Percentiles rank a stretch among this genome's conserved stretches.
Evolutionary conservation across 1,140 invertebrate species (phyloP).

Genomic region (Pseudomyrmex pallidus): DNA sequence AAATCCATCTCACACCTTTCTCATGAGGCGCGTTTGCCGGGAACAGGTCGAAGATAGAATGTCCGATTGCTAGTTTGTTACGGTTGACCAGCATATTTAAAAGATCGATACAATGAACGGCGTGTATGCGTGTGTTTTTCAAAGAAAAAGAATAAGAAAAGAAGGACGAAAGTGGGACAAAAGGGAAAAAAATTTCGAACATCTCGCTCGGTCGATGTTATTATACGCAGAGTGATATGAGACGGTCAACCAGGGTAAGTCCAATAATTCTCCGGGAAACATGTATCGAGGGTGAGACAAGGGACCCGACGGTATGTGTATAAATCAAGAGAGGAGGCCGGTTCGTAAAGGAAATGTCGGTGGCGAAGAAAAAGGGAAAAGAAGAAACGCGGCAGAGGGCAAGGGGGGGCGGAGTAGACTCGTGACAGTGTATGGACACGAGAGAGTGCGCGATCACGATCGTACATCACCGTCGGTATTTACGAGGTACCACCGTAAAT

Average conservation of each 20-base stretch:
- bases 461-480: constrained; percentile 78
- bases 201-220: neutral
- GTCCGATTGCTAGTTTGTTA: constrained; percentile 5
- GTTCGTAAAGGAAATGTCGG: constrained; percentile 70
- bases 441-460: constrained; percentile 69
- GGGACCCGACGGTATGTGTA: constrained; percentile 65
- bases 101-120: neutral
- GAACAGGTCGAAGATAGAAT: neutral
- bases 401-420: constrained; percentile 1
- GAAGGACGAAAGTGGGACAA: constrained; percentile 18
- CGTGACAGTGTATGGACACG: constrained; percentile 16
- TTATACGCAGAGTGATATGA: neutral
- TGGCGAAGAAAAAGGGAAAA: constrained; percentile 61
- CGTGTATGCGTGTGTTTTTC: neutral
- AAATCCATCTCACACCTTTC: constrained; percentile 8
- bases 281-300: constrained; percentile 67
- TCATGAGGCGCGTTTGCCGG: too few relatives aligned
- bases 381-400: constrained; percentile 50
- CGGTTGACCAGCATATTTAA: constrained; percentile 15
- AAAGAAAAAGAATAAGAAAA: neutral
- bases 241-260: constrained; percentile 27
- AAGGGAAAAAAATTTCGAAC: constrained; percentile 42
- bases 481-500: constrained; percentile 79
- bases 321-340: constrained; percentile 77
- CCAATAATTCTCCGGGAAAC: constrained; percentile 53